Evolutionary conservation across 1,140 invertebrate genomes (phyloP), one percentile per base, ranked within the genome.

Genomic region (Delia radicum): DNA sequence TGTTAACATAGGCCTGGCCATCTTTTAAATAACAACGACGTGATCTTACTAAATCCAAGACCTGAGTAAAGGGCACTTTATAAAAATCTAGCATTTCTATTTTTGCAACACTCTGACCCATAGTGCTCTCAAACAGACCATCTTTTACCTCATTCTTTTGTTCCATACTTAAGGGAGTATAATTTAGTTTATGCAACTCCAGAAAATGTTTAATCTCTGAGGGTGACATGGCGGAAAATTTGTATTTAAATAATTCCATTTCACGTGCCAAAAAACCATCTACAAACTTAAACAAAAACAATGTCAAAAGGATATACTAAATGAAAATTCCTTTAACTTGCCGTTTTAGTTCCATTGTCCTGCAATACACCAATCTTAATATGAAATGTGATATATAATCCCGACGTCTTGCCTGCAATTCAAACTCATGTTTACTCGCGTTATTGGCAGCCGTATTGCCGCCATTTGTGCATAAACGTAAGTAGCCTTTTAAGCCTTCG

Each of bases 381-480:
- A 98, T 94, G 87, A 95, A 98, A 87, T 99, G 98, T 1, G 96
- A 96, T 65, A 98, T 90, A 81, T 95, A 92, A 88, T 99, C 97
- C 77, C 91, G 90, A 74, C 90, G 89, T 71, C 94, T 89, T 7
- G 90, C 90, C 79, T 92, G 88, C 26, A 91, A 81, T 79, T 93
- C 91, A 21, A 87, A 80, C 75, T 93, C 90, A 10, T 80, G 79
- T 33, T 85, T 85, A 27, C 7, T 74, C 12, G 85, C 46, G 33
- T 67, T 85, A 27, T 88, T 85, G 3, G 86, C 85, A 78, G 80
- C 13, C 1, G 78, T 78, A 10, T 15, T 21, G 13, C 73, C 69
- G 86, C 85, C 72, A 84, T 87, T 81, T 87, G 86, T 76, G 89
- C 83, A 87, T 46, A 91, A 82, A 84, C 88, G 89, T 8, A 88